Base-by-base conservation (phyloP, 2,113 vertebrate species). In the Hippocampus zosterae region DNA sequence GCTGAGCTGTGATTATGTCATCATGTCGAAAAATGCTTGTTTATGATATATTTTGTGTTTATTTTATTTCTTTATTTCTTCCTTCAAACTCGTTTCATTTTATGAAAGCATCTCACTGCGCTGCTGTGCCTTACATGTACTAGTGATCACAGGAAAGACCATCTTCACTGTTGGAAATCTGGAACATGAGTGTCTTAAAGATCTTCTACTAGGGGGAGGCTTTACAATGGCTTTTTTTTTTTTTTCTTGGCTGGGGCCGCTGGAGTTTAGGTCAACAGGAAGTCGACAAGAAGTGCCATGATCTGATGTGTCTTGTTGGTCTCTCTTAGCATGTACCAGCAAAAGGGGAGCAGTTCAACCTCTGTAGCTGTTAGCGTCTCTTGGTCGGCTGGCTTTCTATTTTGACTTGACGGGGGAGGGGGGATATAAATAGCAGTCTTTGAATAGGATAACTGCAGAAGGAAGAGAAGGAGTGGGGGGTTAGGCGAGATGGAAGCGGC, bases 391-490 rank as follows among this genome's bases (percentile, higher is more conserved):
- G 53, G 67, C 70, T 81, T 76, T 66, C 76, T 82, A 75, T 76
- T 76, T 88, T 88, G 82, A 83, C 82, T 84, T 87, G 81, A 87
- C 81, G 86, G 85, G 79, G 86, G 81, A 82, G 84, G 75, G 79
- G 80, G 65, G 90, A 84, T 92, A 91, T 91, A 92, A 91, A 91
- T 91, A 90, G 89, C 79, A 65, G 82, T 77, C 85, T 87, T 86
- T 90, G 87, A 89, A 86, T 87, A 87, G 87, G 86, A 89, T 88
- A 87, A 85, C 85, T 87, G 87, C 81, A 80, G 77, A 85, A 78
- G 79, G 67, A 81, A 73, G 79, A 73, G 67, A 77, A 72, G 56
- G 56, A 40, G 10, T 33, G 68, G 73, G 73, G 83, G 81, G 71
- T 2, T 37, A 19, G 63, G 68, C 46, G 76, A 77, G 81, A 77